These are phyloP conservation scores for Diaphora mendica DNA, from an alignment of 2,888 invertebrate species.

Conservation along the genomic window DNA sequence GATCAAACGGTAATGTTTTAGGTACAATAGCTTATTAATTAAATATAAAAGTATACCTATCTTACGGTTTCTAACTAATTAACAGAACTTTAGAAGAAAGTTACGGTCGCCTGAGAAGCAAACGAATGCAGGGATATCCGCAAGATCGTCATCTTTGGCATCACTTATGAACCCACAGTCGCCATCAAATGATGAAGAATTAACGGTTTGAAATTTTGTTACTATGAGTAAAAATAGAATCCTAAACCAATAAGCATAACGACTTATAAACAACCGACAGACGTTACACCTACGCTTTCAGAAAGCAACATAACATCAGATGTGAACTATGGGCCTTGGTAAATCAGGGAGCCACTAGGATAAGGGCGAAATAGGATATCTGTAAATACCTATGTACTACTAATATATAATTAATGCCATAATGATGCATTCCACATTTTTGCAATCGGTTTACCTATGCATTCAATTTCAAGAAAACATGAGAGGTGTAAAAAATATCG, in stretches of 20 bases:
- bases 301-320: too few species aligned
- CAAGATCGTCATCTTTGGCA: constrained; percentile 77
- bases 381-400: too few species aligned
- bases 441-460: too few species aligned
- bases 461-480: too few species aligned
- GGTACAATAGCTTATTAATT: background rate
- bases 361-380: too few species aligned
- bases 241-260: background rate
- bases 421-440: too few species aligned
- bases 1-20: constrained; percentile 74
- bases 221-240: background rate
- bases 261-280: background rate
- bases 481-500: too few species aligned
- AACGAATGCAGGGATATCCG: constrained; percentile 73
- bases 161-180: constrained; percentile 77
- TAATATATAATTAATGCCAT: too few species aligned
- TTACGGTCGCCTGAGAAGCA: constrained; percentile 86
- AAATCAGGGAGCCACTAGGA: too few species aligned
- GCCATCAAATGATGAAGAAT: constrained; percentile 67
- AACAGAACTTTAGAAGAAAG: constrained; percentile 88
- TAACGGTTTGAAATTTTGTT: constrained; percentile 49
- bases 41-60: background rate
- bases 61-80: constrained; percentile 21
- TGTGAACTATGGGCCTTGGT: too few species aligned
- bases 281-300: background rate